phyloP scores from a whole-genome alignment of 2,888 invertebrate species.

The Cantharis flavilabris region DNA sequence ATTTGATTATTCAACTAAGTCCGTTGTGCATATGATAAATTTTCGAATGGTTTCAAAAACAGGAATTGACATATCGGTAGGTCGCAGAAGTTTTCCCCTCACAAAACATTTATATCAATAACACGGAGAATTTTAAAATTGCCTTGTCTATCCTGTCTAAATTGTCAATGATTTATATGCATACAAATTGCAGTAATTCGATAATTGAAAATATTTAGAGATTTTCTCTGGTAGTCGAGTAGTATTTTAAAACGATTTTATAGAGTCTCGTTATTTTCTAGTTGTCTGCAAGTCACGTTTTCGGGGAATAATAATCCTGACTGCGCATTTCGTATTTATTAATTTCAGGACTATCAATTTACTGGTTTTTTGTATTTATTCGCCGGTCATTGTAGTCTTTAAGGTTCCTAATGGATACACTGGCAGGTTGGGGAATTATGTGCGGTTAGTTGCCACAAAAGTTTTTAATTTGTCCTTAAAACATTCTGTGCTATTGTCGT shows the following conservation, averaged over 20 bases:
- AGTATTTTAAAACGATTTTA: neutral
- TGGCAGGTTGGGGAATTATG: too few relatives aligned
- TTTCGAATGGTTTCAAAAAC: neutral
- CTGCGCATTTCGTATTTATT: neutral
- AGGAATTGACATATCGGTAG: conserved; percentile 1
- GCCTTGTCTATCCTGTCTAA: neutral
- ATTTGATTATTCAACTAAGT: neutral
- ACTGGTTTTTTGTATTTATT: neutral
- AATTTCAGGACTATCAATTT: neutral
- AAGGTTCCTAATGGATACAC: neutral
- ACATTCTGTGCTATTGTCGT: too few relatives aligned
- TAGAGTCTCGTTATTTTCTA: neutral
- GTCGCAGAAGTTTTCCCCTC: neutral
- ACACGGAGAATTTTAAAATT: neutral
- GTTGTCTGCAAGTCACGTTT: neutral
- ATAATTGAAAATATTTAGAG: neutral
- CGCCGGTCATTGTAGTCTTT: neutral
- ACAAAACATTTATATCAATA: neutral
- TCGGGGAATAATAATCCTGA: too few relatives aligned
- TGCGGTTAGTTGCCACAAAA: too few relatives aligned
- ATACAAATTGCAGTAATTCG: neutral
- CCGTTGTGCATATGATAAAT: neutral
- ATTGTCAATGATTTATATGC: neutral
- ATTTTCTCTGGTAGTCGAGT: neutral
- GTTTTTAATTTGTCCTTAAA: too few relatives aligned